A percentile compares a stretch with the other conserved stretches of the same genome.
Evolutionary conservation across 2,888 invertebrate species (phyloP).

Genomic region (Leptodirus hochenwartii): DNA sequence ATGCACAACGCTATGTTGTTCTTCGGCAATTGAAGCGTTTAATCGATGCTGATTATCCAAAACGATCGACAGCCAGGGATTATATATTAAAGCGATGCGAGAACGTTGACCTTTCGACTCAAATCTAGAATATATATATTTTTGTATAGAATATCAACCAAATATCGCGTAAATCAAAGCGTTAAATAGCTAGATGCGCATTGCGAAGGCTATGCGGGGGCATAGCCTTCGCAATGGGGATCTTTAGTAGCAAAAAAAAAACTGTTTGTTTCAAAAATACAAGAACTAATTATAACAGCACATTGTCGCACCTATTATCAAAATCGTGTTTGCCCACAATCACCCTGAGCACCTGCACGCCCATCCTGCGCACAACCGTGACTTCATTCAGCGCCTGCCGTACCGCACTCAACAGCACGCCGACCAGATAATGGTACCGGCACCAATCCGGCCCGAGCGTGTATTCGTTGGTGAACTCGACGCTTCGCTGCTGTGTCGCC

Average conservation of each 20-base stretch:
- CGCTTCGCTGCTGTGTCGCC: slow-evolving; percentile 29
- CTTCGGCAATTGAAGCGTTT: slow-evolving; percentile 24
- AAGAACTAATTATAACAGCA: no score
- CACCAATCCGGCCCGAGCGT: slow-evolving; percentile 69
- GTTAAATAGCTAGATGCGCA: no score
- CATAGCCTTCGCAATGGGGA: slow-evolving; percentile 32
- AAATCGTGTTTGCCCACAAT: slow-evolving; percentile 86
- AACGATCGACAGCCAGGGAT: slow-evolving; percentile 78
- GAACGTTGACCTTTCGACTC: slow-evolving; percentile 61
- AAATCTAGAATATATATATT: no score
- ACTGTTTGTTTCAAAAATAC: no score
- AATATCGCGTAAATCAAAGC: no score
- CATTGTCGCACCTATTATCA: slow-evolving; percentile 66
- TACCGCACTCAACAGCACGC: slow-evolving; percentile 74
- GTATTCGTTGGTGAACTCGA: slow-evolving; percentile 36
- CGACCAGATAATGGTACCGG: slow-evolving; percentile 80
- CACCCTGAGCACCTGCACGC: slow-evolving; percentile 65
- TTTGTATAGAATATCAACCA: no score
- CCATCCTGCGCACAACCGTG: slow-evolving; percentile 61
- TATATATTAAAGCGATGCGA: slow-evolving; percentile 75
- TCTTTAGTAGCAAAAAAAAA: no score
- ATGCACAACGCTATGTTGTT: slow-evolving; percentile 24
- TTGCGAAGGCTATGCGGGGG: no score
- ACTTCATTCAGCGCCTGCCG: slow-evolving; percentile 73
- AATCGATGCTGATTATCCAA: slow-evolving; percentile 74